Evolutionary conservation across 2,113 vertebrate genomes (phyloP).

Genomic region (Junco hyemalis): DNA sequence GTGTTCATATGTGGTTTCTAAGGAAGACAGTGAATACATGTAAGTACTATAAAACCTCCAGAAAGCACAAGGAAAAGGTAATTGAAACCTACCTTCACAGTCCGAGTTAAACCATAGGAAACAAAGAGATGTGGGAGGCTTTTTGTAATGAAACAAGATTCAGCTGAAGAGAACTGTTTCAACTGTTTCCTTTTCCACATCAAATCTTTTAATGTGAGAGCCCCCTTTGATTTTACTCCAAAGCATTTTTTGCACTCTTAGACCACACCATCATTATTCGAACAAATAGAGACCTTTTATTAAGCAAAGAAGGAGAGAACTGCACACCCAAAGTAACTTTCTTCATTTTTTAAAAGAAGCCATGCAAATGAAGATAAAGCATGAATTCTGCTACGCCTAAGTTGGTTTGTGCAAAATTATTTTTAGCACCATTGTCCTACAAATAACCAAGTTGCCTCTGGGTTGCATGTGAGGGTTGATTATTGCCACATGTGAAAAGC

Average conservation of each 20-base stretch:
- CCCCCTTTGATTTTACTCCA: neutral
- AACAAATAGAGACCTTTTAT: neutral
- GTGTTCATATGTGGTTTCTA: neutral
- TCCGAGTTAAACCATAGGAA: neutral
- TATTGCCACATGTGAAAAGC: slow-evolving; percentile 7
- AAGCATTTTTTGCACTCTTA: neutral
- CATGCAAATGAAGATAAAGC: neutral
- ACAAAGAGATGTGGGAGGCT: neutral
- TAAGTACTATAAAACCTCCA: neutral
- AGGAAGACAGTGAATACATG: neutral
- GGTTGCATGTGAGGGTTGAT: neutral
- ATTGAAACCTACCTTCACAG: neutral
- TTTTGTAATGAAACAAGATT: neutral
- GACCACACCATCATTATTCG: neutral
- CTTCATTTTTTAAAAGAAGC: neutral
- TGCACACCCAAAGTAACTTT: neutral
- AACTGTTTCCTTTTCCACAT: neutral
- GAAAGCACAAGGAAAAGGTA: neutral
- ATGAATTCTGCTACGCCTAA: neutral
- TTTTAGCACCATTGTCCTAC: neutral
- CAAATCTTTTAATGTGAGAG: neutral
- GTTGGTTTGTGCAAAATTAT: neutral
- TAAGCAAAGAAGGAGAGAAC: neutral
- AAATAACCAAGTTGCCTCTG: slow-evolving; percentile 4
- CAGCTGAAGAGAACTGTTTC: neutral